A percentile compares a stretch with the other conserved stretches of the same genome.
Evolutionary conservation across 2,888 invertebrate genomes (phyloP).

Genomic region (Chymomyza amoena): DNA sequence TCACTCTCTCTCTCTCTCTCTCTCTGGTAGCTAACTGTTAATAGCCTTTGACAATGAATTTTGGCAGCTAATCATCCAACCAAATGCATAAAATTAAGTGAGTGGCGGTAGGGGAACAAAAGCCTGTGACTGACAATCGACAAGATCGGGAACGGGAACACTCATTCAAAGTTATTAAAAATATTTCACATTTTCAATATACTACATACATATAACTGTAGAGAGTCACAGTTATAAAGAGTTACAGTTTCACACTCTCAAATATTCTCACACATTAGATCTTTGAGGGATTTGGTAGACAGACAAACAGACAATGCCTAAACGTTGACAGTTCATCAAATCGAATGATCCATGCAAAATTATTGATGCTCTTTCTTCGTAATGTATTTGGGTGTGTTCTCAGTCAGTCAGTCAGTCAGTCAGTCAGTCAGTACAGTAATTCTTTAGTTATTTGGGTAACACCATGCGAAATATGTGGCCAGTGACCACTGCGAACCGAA

Average conservation of each 20-base stretch:
- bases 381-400: not conserved
- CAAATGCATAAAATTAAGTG: constrained; percentile 73
- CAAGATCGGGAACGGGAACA: not conserved
- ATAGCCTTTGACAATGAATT: constrained; percentile 38
- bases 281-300: constrained; percentile 36
- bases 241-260: constrained; percentile 44
- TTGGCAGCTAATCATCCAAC: constrained; percentile 69
- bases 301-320: constrained; percentile 56
- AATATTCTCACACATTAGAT: constrained; percentile 20
- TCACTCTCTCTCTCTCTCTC: not conserved
- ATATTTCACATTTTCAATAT: constrained; percentile 50
- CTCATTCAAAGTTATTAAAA: constrained; percentile 56
- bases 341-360: constrained; percentile 76
- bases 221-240: constrained; percentile 29
- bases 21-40: not conserved
- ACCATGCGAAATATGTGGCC: too few species aligned
- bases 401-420: too few species aligned
- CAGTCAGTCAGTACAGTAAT: not conserved
- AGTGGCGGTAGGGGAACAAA: constrained; percentile 23
- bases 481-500: too few species aligned
- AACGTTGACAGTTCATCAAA: constrained; percentile 76
- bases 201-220: not conserved
- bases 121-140: constrained; percentile 36
- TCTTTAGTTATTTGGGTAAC: too few species aligned
- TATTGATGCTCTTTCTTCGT: constrained; percentile 16